phyloP scores from a whole-genome alignment of 2,888 invertebrate genomes.

The Rotaria macrura region DNA sequence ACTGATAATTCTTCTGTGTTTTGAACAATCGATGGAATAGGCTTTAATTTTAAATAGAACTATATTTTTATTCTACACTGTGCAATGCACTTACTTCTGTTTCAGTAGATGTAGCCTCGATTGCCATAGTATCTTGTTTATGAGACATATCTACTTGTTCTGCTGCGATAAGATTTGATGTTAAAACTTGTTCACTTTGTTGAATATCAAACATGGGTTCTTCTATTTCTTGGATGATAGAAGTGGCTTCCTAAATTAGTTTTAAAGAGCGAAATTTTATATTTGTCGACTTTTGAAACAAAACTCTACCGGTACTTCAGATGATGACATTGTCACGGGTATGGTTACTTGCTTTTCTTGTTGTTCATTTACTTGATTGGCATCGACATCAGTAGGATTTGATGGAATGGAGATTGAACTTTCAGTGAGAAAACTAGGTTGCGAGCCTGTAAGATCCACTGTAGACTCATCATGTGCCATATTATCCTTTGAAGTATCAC shows the following conservation, averaged over 20 bases:
- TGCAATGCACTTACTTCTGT: background rate
- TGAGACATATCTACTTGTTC: background rate
- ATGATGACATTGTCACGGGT: background rate
- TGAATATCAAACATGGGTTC: background rate
- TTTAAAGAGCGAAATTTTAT: background rate
- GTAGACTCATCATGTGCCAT: background rate
- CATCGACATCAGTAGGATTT: background rate
- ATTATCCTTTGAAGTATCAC: background rate
- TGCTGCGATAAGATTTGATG: background rate
- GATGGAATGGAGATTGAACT: background rate
- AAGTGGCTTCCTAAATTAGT: background rate
- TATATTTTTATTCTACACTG: too few relatives aligned
- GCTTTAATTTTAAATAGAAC: too few relatives aligned
- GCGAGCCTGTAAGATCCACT: background rate
- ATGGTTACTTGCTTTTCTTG: background rate
- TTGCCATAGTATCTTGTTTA: background rate
- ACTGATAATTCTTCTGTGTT: background rate
- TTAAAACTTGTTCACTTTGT: too few relatives aligned
- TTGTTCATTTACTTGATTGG: background rate
- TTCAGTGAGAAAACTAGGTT: background rate
- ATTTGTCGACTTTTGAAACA: background rate
- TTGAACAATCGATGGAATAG: background rate
- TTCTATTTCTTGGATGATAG: background rate
- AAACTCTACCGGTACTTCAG: background rate
- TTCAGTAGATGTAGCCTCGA: background rate